Evolutionary conservation across 2,888 invertebrate genomes (phyloP), one percentile per base, ranked within the genome.

Genomic region (Eupithecia tripunctaria): DNA sequence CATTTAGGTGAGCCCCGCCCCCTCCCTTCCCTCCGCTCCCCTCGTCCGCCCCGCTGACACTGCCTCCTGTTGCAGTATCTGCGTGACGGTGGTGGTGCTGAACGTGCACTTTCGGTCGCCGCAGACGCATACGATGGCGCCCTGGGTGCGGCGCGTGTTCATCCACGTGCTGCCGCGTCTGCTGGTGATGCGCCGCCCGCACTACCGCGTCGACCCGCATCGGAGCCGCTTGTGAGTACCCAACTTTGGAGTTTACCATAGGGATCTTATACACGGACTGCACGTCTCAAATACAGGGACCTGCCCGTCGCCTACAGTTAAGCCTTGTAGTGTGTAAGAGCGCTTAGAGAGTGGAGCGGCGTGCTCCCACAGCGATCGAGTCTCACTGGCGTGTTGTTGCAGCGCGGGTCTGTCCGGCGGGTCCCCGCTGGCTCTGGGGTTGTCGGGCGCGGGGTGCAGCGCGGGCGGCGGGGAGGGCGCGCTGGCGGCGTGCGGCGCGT

Each of bases 101-200:
- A 99, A 99, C 95, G 98, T 99, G 84, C 99, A 99, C 95, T 99
- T 99, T 95, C 97, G 99, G 74, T 99, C 98, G 81, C 99, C 99
- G 79, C 98, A 99, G 92, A 99, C 99, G 79, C 99, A 99, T 95
- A 97, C 97, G 81, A 99, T 99, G 99, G 97, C 99, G 78, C 98
- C 97, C 70, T 99, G 99, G 99, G 98, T 99, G 85, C 97, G 98
- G 80, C 96, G 98, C 81, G 97, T 99, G 85, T 99, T 99, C 95
- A 98, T 99, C 87, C 98, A 99, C 95, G 97, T 99, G 90, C 96
- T 99, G 91, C 99, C 99, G 84, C 96, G 98, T 82, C 95, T 99
- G 87, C 95, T 99, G 85, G 97, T 98, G 85, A 99, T 99, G 98
- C 96, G 98, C 85, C 96, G 98, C 88, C 97, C 97, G 82, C 96